A percentile compares a stretch with the other conserved stretches of the same genome.
Conservation (phyloP, 2,113 vertebrate species). For the Australoheros scitulus region DNA sequence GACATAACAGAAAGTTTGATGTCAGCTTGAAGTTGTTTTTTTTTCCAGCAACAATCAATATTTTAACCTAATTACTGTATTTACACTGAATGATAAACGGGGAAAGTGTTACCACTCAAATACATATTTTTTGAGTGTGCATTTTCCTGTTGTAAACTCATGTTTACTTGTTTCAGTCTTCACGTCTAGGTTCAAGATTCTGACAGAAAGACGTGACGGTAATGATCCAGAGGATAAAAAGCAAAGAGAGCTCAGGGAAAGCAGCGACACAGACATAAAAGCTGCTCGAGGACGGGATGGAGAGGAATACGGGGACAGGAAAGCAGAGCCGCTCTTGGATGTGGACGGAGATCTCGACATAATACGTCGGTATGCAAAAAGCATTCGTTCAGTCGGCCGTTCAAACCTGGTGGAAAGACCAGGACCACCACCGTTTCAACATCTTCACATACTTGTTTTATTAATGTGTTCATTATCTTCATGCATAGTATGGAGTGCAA, state of each 20-base stretch:
- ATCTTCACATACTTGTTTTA: neutral
- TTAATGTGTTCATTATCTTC: neutral
- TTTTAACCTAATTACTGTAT: neutral
- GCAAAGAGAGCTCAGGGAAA: neutral
- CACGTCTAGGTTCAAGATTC: slow-evolving; percentile 85
- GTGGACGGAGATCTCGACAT: slow-evolving; percentile 92
- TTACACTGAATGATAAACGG: neutral
- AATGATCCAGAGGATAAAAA: neutral
- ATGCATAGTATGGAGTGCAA: neutral
- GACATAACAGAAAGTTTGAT: too few species aligned
- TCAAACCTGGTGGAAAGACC: neutral
- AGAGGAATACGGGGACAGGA: neutral
- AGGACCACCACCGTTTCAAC: neutral
- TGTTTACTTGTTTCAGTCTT: slow-evolving; percentile 81
- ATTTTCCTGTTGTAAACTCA: neutral
- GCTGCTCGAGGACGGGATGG: neutral
- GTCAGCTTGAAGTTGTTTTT: too few species aligned
- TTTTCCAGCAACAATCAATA: too few species aligned
- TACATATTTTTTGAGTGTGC: too few species aligned
- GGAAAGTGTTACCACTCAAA: neutral
- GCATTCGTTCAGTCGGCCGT: neutral
- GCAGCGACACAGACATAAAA: neutral
- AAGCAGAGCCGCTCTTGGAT: slow-evolving; percentile 75
- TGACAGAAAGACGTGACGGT: slow-evolving; percentile 64
- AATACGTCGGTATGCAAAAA: slow-evolving; percentile 70